Evolutionary conservation across 2,797 vertebrate genomes (phyloP).

Genomic region (Coregonus suidteri): DNA sequence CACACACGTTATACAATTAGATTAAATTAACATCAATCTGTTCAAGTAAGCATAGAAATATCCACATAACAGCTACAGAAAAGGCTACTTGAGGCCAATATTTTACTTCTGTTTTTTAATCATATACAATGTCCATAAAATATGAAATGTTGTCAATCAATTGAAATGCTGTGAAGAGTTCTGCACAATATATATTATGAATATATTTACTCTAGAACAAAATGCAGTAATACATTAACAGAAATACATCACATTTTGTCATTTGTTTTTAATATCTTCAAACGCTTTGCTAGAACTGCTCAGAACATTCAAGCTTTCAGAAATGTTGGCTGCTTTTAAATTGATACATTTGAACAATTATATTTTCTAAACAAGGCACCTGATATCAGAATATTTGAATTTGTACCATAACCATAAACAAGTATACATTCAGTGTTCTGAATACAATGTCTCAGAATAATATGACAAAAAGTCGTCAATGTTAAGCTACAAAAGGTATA

Average conservation of each 20-base stretch:
- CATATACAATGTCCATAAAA: conserved; percentile 10
- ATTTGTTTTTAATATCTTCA: too few species aligned
- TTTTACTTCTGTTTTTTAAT: neutral
- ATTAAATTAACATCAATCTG: neutral
- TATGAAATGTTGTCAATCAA: neutral
- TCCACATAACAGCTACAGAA: conserved; percentile 10
- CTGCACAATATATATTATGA: too few species aligned
- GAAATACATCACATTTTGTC: too few species aligned
- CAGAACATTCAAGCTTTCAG: too few species aligned
- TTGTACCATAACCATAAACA: neutral
- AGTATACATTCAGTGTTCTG: neutral
- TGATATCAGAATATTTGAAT: neutral
- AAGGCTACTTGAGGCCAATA: conserved; percentile 1
- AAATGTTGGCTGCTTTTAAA: neutral
- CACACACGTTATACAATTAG: conserved; percentile 1
- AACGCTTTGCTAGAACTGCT: too few species aligned
- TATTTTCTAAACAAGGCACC: neutral
- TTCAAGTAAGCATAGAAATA: conserved; percentile 30
- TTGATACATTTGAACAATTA: neutral
- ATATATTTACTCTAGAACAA: too few species aligned
- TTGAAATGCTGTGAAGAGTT: neutral
- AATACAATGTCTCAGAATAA: conserved; percentile 14
- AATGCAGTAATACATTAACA: too few species aligned
- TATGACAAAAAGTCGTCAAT: conserved; percentile 26
- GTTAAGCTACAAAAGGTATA: conserved; percentile 36